Conservation (phyloP, 2,888 invertebrate species). For the Hololepta plana region DNA sequence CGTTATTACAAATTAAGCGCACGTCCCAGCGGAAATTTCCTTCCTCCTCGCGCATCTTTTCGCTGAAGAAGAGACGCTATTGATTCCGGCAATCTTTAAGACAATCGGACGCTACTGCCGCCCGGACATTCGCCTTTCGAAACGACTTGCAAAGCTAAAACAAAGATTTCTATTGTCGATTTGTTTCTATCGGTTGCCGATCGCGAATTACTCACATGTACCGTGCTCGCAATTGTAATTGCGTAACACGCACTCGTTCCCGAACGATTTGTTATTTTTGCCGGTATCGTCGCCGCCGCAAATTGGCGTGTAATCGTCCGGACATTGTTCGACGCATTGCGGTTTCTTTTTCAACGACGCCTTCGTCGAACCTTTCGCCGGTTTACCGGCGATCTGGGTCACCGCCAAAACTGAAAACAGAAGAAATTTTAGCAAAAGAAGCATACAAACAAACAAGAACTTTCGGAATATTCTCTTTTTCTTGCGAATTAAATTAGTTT, state of each 20-base stretch:
- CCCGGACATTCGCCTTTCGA: slow-evolving; percentile 46
- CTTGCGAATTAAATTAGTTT: too few relatives aligned
- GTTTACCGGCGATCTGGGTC: slow-evolving; percentile 25
- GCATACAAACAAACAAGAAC: too few relatives aligned
- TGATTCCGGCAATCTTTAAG: too few relatives aligned
- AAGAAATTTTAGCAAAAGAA: too few relatives aligned
- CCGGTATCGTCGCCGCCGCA: slow-evolving; percentile 42
- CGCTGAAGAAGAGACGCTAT: too few relatives aligned
- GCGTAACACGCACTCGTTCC: slow-evolving; percentile 41
- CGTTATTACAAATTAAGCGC: too few relatives aligned
- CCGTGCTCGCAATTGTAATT: slow-evolving; percentile 48
- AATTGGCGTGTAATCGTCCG: slow-evolving; percentile 34
- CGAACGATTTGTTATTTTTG: slow-evolving; percentile 38
- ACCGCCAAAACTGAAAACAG: slow-evolving; percentile 10
- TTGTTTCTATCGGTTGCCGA: too few relatives aligned
- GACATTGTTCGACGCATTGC: slow-evolving; percentile 37
- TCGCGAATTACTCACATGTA: slow-evolving; percentile 32
- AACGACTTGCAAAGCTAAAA: slow-evolving; percentile 37
- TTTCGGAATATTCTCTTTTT: too few relatives aligned
- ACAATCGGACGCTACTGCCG: slow-evolving; percentile 40
- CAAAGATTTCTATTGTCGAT: too few relatives aligned
- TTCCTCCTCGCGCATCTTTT: too few relatives aligned
- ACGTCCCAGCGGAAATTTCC: too few relatives aligned
- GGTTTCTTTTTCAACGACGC: slow-evolving; percentile 35
- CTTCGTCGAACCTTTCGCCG: slow-evolving; percentile 45